Base-by-base conservation (phyloP, 1,140 invertebrate species). In the Coptotermes formosanus region DNA sequence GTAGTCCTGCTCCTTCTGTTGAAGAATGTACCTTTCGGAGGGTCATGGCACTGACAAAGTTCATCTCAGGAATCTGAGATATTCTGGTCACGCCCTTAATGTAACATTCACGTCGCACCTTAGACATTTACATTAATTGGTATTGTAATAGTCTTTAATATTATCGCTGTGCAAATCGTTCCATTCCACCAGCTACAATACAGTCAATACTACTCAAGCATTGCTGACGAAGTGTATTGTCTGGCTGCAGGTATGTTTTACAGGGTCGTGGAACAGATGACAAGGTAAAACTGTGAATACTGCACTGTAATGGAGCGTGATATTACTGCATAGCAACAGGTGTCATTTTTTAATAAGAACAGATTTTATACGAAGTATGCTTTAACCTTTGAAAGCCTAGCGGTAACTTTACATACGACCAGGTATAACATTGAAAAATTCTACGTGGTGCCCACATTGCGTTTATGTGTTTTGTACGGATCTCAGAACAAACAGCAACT, bases 41-140 rank as follows among this genome's bases (percentile, higher is more conserved):
- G 64, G 64, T 75, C 64, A 75, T 30, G 64, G n/a, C n/a, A 75
- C 6, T 30, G 8, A 75, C n/a, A 75, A 75, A 75, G 64, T 75
- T 75, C 64, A 75, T 25, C 9, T 8, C 4, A 75, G 9, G 64
- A 75, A 75, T 75, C 8, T 30, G 25, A 75, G n/a, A 30, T 30
- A 75, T 75, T 30, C 25, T 12, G 64, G 64, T 75, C 64, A 75
- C 64, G 14, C 64, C 64, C 64, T 75, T 75, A 75, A 75, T 75
- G 9, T 30, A 75, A 75, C n/a, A 75, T 30, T 75, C 64, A 75
- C 64, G 64, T 75, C 64, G 25, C 64, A 9, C 7, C 25, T n/a
- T 75, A 25, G 64, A 75, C 64, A 75, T 75, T 30, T 75, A 75
- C n/a, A 75, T 75, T 75, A 75, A 75, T 75, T 75, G 64, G 30